Conservation (phyloP, 2,113 vertebrate genomes). For the Struthidea cinerea region DNA sequence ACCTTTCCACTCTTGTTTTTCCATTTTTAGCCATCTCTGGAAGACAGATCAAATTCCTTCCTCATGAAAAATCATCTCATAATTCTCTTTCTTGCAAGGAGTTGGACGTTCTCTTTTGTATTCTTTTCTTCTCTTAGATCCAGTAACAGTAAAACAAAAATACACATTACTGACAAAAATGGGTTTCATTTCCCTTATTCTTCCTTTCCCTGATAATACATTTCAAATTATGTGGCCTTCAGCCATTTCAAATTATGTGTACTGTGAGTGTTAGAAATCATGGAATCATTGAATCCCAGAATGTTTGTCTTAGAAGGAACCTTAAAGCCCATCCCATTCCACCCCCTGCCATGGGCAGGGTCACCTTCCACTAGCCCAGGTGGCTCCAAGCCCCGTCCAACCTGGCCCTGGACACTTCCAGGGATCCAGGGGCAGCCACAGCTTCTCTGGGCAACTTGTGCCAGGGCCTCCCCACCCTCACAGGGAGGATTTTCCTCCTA, state of each 20-base stretch:
- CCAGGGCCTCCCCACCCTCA: not conserved
- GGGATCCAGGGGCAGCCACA: not conserved
- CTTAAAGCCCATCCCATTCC: rapidly evolving
- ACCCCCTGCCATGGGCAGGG: not conserved
- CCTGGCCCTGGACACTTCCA: not conserved
- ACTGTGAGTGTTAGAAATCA: not conserved
- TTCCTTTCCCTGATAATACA: not conserved
- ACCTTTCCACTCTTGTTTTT: not conserved
- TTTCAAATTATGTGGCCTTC: not conserved
- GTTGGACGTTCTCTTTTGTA: not conserved
- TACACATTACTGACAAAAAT: not conserved
- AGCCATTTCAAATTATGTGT: not conserved
- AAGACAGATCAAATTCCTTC: not conserved
- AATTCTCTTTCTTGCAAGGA: not conserved
- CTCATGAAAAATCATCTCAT: not conserved
- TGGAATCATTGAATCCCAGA: not conserved
- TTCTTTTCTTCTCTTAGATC: not conserved
- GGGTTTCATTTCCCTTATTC: not conserved
- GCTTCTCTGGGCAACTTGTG: not conserved
- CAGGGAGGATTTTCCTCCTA: not conserved
- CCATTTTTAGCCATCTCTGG: not conserved
- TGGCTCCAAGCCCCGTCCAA: rapidly evolving
- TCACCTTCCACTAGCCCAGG: rapidly evolving
- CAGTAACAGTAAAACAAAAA: not conserved
- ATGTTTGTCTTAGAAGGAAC: not conserved